Evolutionary conservation across 2,797 vertebrate species (phyloP).

Genomic region (Sebastes iracundus): DNA sequence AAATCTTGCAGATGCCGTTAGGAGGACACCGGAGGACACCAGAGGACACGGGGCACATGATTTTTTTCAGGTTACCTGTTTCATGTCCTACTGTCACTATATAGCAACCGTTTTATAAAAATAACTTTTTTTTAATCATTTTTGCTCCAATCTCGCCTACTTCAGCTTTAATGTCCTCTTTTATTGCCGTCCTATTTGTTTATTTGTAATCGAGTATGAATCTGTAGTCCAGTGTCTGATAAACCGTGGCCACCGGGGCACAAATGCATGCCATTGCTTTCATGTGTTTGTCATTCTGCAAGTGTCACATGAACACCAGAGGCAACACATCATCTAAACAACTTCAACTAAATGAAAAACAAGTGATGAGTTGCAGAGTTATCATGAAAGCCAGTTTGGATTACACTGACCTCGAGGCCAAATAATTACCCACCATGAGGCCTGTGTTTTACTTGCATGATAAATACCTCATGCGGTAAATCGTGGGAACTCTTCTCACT

Average conservation of each 20-base stretch:
- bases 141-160: too few species aligned
- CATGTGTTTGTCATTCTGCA: background rate
- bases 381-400: constrained; percentile 22
- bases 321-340: background rate
- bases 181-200: background rate
- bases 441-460: constrained; percentile 42
- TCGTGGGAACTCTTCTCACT: constrained; percentile 28
- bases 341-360: constrained; percentile 3
- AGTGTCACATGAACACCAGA: constrained; percentile 7
- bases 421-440: constrained; percentile 47
- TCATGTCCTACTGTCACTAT: too few species aligned
- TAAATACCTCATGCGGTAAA: constrained; percentile 57
- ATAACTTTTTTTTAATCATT: too few species aligned
- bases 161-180: background rate
- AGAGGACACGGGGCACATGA: too few species aligned
- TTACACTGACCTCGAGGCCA: constrained; percentile 41
- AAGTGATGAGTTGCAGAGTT: constrained; percentile 18
- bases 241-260: background rate
- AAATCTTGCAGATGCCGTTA: too few species aligned
- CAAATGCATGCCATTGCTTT: background rate
- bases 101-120: too few species aligned
- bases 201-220: background rate
- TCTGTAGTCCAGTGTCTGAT: background rate
- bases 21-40: too few species aligned
- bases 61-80: too few species aligned